A percentile compares a stretch with the other conserved stretches of the same genome.
Conservation (phyloP, 1,140 invertebrate species). For the Drosophila persimilis region DNA sequence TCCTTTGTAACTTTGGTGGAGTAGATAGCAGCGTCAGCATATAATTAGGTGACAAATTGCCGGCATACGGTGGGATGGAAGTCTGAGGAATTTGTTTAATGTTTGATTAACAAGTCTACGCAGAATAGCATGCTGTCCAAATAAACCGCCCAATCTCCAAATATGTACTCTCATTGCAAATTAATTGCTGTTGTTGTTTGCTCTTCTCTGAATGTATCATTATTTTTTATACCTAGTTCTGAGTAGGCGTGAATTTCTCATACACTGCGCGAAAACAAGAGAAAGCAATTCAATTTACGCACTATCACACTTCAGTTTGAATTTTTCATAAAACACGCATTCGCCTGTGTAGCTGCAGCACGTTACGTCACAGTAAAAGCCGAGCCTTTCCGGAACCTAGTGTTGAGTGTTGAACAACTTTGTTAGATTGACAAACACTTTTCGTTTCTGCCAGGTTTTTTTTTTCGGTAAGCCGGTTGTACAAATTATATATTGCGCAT, state of each 20-base stretch:
- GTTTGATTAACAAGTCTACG: constrained; percentile 62
- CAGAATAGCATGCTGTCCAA: constrained; percentile 35
- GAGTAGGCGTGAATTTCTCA: not conserved
- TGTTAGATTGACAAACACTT: too few relatives aligned
- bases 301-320: not conserved
- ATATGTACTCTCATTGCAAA: constrained; percentile 46
- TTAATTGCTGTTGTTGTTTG: constrained; percentile 62
- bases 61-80: constrained; percentile 9
- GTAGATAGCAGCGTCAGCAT: constrained; percentile 26
- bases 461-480: too few relatives aligned
- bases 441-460: too few relatives aligned
- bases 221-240: constrained; percentile 1
- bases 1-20: constrained; percentile 9
- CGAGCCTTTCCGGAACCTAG: too few relatives aligned
- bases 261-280: too few relatives aligned
- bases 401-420: too few relatives aligned
- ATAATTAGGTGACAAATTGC: constrained; percentile 41
- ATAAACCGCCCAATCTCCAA: constrained; percentile 29
- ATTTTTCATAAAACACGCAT: too few relatives aligned
- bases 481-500: too few relatives aligned
- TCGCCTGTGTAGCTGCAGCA: too few relatives aligned
- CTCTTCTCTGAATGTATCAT: constrained; percentile 2
- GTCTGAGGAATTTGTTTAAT: constrained; percentile 46
- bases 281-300: not conserved
- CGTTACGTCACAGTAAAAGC: too few relatives aligned